Base-by-base conservation (phyloP, 2,113 vertebrate species). In the Oryzias woworae region DNA sequence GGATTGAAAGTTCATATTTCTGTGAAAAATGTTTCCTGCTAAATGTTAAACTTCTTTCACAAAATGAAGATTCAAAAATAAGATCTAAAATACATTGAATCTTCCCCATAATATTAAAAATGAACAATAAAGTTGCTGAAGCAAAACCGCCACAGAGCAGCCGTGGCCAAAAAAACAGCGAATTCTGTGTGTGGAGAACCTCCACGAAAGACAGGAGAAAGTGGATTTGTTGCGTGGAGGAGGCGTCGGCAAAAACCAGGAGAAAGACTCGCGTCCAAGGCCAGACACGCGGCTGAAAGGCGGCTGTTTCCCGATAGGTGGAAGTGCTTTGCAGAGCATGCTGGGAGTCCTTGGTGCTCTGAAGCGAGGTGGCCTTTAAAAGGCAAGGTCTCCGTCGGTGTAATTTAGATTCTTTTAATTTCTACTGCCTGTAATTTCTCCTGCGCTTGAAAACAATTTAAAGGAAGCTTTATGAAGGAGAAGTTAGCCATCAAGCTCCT, bases 361-460 rank as follows among this genome's bases (percentile, higher is more conserved):
- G 53, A 53, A 62, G 64, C 36, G 22, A 52, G 49, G 18, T 52
- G 31, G 24, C 54, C 72, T 82, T 57, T 63, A 64, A 64, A 55
- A 77, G 50, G 6, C 55, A 73, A 75, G 82, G 65, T 78, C 74
- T 58, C 53, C 36, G 36, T 36, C 36, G 8, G 36, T 36, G 8
- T 12, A 12, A 36, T 69, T 68, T 24, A 57, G 50, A 71, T 47
- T 76, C 3, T 58, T 66, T 76, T 73, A 7, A 74, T 70, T 68
- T 48, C 20, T 16, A 1, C 2, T 20, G 20, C 20, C 20, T 20
- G 20, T 73, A 7, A 74, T 70, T 68, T 48, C 20, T 16, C 1
- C 2, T 5, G n/a, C 41, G 44, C 15, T 53, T 75, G 70, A 66
- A 71, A 71, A 28, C 43, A 58, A 64, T 56, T 68, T 66, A 3